Evolutionary conservation across 2,888 invertebrate species (phyloP).

Genomic region (Aradus depressus): DNA sequence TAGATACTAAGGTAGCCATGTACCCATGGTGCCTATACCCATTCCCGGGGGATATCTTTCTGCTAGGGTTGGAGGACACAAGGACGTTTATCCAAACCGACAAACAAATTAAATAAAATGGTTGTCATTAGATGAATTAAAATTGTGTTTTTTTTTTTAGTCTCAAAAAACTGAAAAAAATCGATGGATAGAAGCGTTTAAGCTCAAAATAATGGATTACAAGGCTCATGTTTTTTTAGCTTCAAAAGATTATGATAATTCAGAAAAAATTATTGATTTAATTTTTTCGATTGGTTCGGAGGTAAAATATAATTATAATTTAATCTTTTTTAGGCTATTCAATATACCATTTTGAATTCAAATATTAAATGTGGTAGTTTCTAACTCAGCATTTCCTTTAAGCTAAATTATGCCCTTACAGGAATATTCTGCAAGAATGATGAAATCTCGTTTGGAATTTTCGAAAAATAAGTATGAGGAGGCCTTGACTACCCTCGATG

Average conservation of each 20-base stretch:
- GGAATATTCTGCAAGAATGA: constrained; percentile 7
- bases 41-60: no score
- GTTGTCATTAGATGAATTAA: no score
- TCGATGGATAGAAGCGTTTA: not conserved
- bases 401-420: no score
- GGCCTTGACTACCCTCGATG: constrained; percentile 23
- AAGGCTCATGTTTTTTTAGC: constrained; percentile 3
- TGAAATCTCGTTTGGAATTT: constrained; percentile 17
- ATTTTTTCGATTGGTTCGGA: constrained; percentile 1
- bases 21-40: no score
- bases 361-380: not conserved
- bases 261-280: constrained; percentile 7
- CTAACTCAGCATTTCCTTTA: not conserved
- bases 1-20: no score
- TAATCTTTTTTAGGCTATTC: not conserved
- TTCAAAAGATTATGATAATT: not conserved
- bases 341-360: not conserved
- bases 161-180: no score
- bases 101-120: no score
- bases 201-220: constrained; percentile 1
- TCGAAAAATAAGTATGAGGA: constrained; percentile 20
- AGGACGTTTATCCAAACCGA: no score
- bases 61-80: no score
- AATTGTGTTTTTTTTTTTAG: no score
- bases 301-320: not conserved